A percentile compares a stretch with the other conserved stretches of the same genome.
phyloP scores from a whole-genome alignment of 2,113 vertebrate species.

The Scomber colias region DNA sequence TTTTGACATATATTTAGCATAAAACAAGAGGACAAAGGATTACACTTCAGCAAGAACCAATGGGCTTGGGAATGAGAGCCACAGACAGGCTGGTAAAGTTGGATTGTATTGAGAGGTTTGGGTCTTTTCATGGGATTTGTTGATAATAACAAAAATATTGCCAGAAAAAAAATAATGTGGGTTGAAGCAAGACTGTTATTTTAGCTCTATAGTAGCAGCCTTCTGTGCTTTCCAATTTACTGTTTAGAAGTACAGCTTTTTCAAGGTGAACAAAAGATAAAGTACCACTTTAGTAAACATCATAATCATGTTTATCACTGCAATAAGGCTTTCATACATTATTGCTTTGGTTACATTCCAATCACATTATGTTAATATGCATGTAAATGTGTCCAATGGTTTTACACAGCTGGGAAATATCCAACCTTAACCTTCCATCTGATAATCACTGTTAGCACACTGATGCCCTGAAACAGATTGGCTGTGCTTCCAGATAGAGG shows the following conservation, averaged over 20 bases:
- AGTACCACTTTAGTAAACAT: not conserved
- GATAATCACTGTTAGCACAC: slow-evolving; percentile 19
- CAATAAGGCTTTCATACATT: not conserved
- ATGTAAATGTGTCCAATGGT: not conserved
- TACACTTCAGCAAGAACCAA: not conserved
- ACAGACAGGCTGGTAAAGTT: not conserved
- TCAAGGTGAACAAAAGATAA: not conserved
- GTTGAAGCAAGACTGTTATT: not conserved
- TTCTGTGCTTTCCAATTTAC: not conserved
- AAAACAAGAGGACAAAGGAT: too few species aligned
- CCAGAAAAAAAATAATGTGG: not conserved
- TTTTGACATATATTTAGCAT: too few species aligned
- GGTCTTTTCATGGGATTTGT: too few species aligned
- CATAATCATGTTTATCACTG: not conserved
- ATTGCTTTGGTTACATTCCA: not conserved
- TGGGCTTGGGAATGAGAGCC: not conserved
- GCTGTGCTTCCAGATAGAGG: not conserved
- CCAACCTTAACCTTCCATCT: not conserved
- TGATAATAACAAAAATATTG: too few species aligned
- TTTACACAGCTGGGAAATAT: slow-evolving; percentile 13
- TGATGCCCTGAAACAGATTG: slow-evolving; percentile 26
- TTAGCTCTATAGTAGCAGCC: not conserved
- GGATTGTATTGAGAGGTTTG: too few species aligned
- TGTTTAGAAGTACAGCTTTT: not conserved
- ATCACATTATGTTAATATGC: slow-evolving; percentile 19